phyloP scores from a whole-genome alignment of 2,888 invertebrate genomes.

The Lacanobia wlatinum region DNA sequence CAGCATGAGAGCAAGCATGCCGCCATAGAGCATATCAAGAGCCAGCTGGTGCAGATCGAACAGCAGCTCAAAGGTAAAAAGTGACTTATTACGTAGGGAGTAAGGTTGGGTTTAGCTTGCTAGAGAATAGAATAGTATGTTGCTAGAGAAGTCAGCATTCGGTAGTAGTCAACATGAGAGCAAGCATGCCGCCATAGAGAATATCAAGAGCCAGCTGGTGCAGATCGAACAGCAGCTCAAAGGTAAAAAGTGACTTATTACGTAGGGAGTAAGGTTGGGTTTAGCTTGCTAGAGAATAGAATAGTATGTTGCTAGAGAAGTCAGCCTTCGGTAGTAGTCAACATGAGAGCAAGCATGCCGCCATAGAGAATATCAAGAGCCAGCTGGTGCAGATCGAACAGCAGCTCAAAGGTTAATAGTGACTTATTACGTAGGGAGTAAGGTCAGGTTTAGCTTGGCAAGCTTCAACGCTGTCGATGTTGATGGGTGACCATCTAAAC shows the following conservation, averaged over 20 bases:
- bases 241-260: slow-evolving; percentile 11
- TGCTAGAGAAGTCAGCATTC: slow-evolving; percentile 70
- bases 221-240: slow-evolving; percentile 84
- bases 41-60: slow-evolving; percentile 86
- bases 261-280: no score
- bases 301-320: no score
- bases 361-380: slow-evolving; percentile 88
- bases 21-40: slow-evolving; percentile 88
- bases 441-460: no score
- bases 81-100: neutral
- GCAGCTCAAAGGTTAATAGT: slow-evolving; percentile 64
- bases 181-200: slow-evolving; percentile 86
- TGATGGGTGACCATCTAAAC: no score
- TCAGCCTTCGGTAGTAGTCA: slow-evolving; percentile 68
- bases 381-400: slow-evolving; percentile 87
- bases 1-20: slow-evolving; percentile 84
- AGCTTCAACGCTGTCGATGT: no score
- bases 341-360: slow-evolving; percentile 83
- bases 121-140: no score
- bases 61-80: slow-evolving; percentile 72
- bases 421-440: neutral
- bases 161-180: slow-evolving; percentile 76
- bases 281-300: no score
- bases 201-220: slow-evolving; percentile 86
- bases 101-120: no score